A percentile compares a stretch with the other conserved stretches of the same genome.
These are phyloP conservation scores for Plectropomus leopardus DNA, from an alignment of 2,113 vertebrate species.

Conservation along the genomic window DNA sequence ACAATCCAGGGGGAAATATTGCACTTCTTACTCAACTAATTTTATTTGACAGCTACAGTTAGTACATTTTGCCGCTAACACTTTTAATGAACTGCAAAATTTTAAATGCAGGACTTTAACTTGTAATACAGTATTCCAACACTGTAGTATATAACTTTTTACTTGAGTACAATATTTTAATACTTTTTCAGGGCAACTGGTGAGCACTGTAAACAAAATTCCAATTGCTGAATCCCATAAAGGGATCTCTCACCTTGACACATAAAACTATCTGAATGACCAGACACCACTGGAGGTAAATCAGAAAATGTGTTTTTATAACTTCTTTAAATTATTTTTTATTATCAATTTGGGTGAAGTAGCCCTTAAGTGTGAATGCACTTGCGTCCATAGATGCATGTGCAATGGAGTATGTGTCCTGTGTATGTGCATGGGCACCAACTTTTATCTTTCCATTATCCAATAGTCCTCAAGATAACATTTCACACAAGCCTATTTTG, in stretches of 20 bases:
- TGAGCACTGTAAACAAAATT: neutral
- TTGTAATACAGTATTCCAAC: neutral
- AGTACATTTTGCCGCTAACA: neutral
- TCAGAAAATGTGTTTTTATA: neutral
- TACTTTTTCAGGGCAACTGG: neutral
- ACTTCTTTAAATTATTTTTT: neutral
- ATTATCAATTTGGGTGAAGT: neutral
- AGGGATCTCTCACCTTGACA: neutral
- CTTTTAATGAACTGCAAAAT: neutral
- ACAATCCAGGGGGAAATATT: neutral
- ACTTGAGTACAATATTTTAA: neutral
- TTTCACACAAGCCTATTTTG: constrained; percentile 49
- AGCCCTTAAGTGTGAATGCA: neutral
- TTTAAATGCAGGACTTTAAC: neutral
- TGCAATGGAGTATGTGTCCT: neutral
- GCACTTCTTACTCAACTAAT: too few species aligned
- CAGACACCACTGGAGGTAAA: neutral
- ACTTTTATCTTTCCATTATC: constrained; percentile 34
- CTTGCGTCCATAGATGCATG: neutral
- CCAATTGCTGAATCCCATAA: neutral
- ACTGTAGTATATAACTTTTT: neutral
- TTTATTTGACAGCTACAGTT: neutral
- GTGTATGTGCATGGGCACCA: neutral
- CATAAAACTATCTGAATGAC: neutral
- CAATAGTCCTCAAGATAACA: constrained; percentile 34